phyloP scores from a whole-genome alignment of 2,113 vertebrate genomes.

The Pangasianodon gigas region DNA sequence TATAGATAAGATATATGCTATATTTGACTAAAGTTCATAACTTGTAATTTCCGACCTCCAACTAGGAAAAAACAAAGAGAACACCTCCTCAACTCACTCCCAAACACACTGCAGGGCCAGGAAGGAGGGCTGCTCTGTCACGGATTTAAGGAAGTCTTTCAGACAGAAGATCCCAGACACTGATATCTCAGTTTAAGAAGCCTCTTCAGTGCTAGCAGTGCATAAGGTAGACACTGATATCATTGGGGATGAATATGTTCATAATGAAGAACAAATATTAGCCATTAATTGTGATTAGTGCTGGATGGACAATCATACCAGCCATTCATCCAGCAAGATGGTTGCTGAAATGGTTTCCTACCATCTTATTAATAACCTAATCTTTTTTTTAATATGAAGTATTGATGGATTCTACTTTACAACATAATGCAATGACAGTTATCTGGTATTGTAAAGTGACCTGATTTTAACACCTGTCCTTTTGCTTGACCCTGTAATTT shows the following conservation, averaged over 20 bases:
- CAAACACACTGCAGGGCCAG: not conserved
- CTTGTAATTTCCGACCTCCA: not conserved
- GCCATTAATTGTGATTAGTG: not conserved
- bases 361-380: not conserved
- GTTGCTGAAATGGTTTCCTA: not conserved
- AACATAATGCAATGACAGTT: not conserved
- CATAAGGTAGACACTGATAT: not conserved
- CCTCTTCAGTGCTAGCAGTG: not conserved
- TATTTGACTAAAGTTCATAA: not conserved
- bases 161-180: conserved; percentile 23
- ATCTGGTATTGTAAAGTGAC: not conserved
- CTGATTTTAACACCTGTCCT: conserved; percentile 3
- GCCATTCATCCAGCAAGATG: not conserved
- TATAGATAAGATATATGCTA: not conserved
- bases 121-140: conserved; percentile 3
- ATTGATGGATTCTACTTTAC: not conserved
- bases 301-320: not conserved
- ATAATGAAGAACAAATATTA: not conserved
- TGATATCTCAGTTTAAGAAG: conserved; percentile 15
- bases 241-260: not conserved
- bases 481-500: conserved; percentile 20
- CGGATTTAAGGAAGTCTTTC: conserved; percentile 7
- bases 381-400: not conserved
- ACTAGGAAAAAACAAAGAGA: not conserved
- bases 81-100: not conserved